Percentiles rank a stretch among this genome's conserved stretches.
phyloP scores from a whole-genome alignment of 2,888 invertebrate genomes.

The Cheilosia impressa region DNA sequence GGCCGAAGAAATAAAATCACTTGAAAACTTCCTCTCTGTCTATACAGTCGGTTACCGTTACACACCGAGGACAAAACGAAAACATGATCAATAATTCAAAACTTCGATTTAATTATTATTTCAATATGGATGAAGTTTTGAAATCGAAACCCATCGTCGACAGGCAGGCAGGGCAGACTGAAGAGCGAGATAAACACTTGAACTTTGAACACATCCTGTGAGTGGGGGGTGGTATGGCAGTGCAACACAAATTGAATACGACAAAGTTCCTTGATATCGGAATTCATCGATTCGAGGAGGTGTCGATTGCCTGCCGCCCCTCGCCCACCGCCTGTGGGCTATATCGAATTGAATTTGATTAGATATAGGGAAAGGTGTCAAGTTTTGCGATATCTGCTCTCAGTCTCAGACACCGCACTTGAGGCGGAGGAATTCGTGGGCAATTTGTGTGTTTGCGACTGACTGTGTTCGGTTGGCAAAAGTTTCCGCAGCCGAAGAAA shows the following conservation, averaged over 20 bases:
- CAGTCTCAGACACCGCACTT: background rate
- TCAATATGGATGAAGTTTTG: slow-evolving; percentile 57
- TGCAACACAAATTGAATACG: slow-evolving; percentile 44
- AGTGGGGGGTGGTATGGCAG: background rate
- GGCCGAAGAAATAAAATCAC: slow-evolving; percentile 38
- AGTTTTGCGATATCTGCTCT: slow-evolving; percentile 15
- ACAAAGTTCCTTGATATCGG: slow-evolving; percentile 47
- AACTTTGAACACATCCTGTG: background rate
- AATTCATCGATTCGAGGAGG: slow-evolving; percentile 38
- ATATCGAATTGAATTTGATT: slow-evolving; percentile 32
- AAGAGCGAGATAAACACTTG: background rate
- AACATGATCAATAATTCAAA: slow-evolving; percentile 66
- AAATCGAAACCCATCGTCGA: slow-evolving; percentile 6
- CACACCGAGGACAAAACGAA: slow-evolving; percentile 1
- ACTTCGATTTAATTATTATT: slow-evolving; percentile 65
- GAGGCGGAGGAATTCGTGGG: background rate
- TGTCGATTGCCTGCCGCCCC: slow-evolving; percentile 18
- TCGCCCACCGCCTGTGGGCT: background rate
- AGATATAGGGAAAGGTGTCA: slow-evolving; percentile 36
- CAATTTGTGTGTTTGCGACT: slow-evolving; percentile 1
- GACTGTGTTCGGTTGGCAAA: background rate
- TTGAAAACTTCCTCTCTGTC: slow-evolving; percentile 32
- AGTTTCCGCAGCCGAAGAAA: background rate
- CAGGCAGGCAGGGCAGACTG: background rate
- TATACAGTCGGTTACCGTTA: background rate